Evolutionary conservation across 2,888 invertebrate genomes (phyloP), one percentile per base, ranked within the genome.

Genomic region (Ichneumon xanthorius): DNA sequence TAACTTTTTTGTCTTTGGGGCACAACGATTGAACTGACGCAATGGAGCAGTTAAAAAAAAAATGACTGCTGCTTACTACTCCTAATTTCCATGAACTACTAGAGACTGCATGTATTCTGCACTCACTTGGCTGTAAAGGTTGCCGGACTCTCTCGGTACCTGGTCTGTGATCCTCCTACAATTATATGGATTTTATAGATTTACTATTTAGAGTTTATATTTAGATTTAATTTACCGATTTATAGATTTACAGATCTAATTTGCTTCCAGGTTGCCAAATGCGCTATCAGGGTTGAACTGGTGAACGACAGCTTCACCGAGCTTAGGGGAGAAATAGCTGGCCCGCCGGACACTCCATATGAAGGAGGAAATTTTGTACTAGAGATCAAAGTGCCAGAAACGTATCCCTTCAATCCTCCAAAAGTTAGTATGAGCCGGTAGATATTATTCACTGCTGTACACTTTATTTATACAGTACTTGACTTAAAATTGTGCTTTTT

Each of bases 361-460:
- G 99, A 99, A 95, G 99, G 99, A 67, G 99, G 99, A 19, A 97
- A 96, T 90, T 99, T 98, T 95, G 95, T 97, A 87, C 95, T 99
- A 88, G 99, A 99, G 95, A 99, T 99, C 87, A 98, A 98, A 95
- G 98, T 99, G 89, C 99, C 99, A 91, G 99, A 99, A 94, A 98
- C 99, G 63, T 99, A 99, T 95, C 99, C 99, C 19, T 99, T 99
- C 94, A 99, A 99, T 95, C 99, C 99, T 87, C 99, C 99, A 72
- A 99, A 99, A 96, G 99, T 99, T 95, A 94, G 91, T 92, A 87
- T 82, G 0, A 86, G 86, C 48, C 63, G 5, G 33, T 40, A 53
- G 16, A 37, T 45, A 70, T 55, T 26, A 1, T 76, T 40, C 22
- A 22, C 7, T 22, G 3, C 22, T 22, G 55, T 7, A 55, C 22